A percentile compares a stretch with the other conserved stretches of the same genome.
These are phyloP conservation scores for Trichosurus vulpecula DNA, from an alignment of 2,797 vertebrate species.

Conservation along the genomic window DNA sequence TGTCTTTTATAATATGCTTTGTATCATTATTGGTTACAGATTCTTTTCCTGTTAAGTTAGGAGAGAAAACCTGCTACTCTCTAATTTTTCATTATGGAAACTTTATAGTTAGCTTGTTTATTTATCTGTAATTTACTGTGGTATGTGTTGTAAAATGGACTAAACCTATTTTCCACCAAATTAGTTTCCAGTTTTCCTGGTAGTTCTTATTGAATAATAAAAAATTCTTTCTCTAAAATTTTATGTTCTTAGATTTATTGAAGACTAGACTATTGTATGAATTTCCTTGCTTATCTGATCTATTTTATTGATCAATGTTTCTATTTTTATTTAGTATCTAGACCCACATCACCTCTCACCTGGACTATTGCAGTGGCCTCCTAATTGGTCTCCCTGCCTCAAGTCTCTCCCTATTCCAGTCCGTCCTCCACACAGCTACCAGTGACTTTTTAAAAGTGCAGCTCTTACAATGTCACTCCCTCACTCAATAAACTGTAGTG, in stretches of 20 bases:
- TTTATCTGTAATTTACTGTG: neutral
- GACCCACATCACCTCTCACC: neutral
- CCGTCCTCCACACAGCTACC: neutral
- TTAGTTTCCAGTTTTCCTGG: neutral
- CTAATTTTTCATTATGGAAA: neutral
- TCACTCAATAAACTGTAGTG: neutral
- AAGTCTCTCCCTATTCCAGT: neutral
- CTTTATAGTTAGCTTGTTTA: neutral
- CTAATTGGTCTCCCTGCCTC: neutral
- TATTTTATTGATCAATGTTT: neutral
- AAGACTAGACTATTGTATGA: neutral
- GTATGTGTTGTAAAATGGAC: neutral
- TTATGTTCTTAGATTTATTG: neutral
- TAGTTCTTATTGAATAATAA: neutral
- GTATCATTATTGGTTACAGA: neutral
- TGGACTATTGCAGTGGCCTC: neutral
- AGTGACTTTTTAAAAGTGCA: neutral
- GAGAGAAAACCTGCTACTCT: neutral
- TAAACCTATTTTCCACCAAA: neutral
- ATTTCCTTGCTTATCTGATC: neutral
- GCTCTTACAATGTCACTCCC: neutral
- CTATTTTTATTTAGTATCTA: conserved; percentile 1
- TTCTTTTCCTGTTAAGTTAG: neutral
- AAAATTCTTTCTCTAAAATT: neutral
- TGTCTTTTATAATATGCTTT: neutral